Percentiles rank a stretch among this genome's conserved stretches.
Conservation (phyloP, 2,888 invertebrate genomes). For the Auanema freiburgensis region DNA sequence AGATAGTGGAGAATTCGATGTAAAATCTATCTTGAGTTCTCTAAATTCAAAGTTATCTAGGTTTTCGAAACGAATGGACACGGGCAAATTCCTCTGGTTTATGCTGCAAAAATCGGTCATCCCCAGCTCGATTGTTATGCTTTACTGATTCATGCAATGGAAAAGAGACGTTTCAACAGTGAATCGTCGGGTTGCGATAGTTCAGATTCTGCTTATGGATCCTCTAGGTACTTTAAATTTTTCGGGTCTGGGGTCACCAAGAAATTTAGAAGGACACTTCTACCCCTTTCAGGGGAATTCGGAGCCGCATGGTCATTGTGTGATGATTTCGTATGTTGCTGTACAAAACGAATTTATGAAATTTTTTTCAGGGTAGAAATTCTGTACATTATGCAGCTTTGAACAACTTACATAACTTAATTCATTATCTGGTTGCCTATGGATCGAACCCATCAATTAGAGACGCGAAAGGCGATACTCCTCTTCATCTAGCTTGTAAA, state of each 20-base stretch:
- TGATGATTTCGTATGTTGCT: not conserved
- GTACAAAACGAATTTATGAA: not conserved
- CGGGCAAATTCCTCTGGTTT: constrained; percentile 6
- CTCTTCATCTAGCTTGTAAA: constrained; percentile 2
- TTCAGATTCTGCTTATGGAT: not conserved
- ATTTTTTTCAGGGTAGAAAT: constrained; percentile 3
- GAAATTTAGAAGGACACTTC: too few relatives aligned
- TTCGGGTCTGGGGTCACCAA: not conserved
- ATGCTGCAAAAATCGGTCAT: constrained; percentile 6
- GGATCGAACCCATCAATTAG: constrained; percentile 1
- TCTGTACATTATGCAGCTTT: constrained; percentile 7
- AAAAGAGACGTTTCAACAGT: not conserved
- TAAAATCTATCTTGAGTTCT: not conserved
- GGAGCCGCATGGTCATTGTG: not conserved
- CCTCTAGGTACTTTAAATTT: not conserved
- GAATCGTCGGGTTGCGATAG: not conserved
- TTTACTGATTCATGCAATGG: constrained; percentile 6
- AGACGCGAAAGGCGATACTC: constrained; percentile 8
- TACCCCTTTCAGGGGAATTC: not conserved
- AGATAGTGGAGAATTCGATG: not conserved
- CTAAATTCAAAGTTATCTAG: not conserved
- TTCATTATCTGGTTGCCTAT: constrained; percentile 6
- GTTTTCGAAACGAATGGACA: constrained; percentile 5
- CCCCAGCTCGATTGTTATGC: constrained; percentile 7
- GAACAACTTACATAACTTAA: constrained; percentile 5